Evolutionary conservation across 2,113 vertebrate genomes (phyloP).

Genomic region (Prunella himalayana): DNA sequence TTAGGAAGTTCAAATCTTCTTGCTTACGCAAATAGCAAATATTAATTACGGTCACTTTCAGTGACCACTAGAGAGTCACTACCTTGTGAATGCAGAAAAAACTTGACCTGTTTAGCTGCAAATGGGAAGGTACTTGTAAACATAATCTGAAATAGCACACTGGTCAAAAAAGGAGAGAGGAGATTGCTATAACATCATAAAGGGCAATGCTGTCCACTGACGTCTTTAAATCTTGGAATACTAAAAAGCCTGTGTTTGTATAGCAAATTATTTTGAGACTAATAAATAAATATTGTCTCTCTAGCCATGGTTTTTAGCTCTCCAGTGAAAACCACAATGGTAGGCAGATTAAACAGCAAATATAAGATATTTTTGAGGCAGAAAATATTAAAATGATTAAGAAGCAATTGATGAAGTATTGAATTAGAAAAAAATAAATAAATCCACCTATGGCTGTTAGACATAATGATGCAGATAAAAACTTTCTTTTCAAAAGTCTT

Average conservation of each 20-base stretch:
- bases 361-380: neutral
- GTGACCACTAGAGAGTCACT: neutral
- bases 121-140: neutral
- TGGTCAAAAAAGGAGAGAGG: neutral
- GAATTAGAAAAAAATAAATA: neutral
- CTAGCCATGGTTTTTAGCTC: neutral
- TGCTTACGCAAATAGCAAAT: neutral
- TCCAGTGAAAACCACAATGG: neutral
- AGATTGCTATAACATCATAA: neutral
- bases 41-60: neutral
- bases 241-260: neutral
- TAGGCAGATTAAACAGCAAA: neutral
- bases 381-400: neutral
- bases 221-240: neutral
- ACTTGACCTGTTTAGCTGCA: neutral
- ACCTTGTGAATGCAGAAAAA: neutral
- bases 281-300: neutral
- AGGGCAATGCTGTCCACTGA: neutral
- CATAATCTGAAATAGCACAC: neutral
- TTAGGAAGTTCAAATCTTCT: neutral
- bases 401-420: neutral
- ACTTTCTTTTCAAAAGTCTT: neutral
- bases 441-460: neutral
- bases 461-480: neutral
- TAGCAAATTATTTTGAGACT: neutral